These are phyloP conservation scores for Theropithecus gelada DNA, from an alignment of 2,113 vertebrate species.

Conservation along the genomic window DNA sequence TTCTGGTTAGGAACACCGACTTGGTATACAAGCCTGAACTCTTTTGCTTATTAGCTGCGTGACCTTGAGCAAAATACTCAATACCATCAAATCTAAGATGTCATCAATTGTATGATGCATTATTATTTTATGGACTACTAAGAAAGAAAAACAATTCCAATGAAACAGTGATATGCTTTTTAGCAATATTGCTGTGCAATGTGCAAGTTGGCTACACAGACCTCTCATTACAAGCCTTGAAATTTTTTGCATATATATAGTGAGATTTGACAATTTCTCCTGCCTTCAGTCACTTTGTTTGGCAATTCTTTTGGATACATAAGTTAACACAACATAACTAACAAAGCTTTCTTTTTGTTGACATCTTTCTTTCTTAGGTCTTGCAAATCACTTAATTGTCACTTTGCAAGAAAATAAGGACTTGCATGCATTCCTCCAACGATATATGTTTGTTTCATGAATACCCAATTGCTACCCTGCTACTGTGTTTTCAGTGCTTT, in stretches of 20 bases:
- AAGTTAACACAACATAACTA: not conserved
- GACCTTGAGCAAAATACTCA: not conserved
- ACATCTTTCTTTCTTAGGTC: not conserved
- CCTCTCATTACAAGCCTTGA: not conserved
- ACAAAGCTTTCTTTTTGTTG: not conserved
- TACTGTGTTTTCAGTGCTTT: not conserved
- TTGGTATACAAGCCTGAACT: not conserved
- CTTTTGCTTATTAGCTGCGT: not conserved
- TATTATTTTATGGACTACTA: not conserved
- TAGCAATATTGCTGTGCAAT: not conserved
- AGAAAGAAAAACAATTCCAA: not conserved
- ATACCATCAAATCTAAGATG: not conserved
- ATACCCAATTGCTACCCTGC: not conserved
- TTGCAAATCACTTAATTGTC: not conserved
- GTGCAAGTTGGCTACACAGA: not conserved
- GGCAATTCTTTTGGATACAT: not conserved
- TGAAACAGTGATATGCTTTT: not conserved
- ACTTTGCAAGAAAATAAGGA: constrained; percentile 12
- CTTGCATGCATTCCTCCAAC: not conserved
- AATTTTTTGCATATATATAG: not conserved
- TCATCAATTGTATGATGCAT: not conserved
- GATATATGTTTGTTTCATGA: not conserved
- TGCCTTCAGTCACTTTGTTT: not conserved
- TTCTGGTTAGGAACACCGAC: not conserved
- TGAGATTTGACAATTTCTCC: not conserved